Percentiles rank a stretch among this genome's conserved stretches.
Evolutionary conservation across 2,113 vertebrate species (phyloP).

Genomic region (Todiramphus saurophagus): DNA sequence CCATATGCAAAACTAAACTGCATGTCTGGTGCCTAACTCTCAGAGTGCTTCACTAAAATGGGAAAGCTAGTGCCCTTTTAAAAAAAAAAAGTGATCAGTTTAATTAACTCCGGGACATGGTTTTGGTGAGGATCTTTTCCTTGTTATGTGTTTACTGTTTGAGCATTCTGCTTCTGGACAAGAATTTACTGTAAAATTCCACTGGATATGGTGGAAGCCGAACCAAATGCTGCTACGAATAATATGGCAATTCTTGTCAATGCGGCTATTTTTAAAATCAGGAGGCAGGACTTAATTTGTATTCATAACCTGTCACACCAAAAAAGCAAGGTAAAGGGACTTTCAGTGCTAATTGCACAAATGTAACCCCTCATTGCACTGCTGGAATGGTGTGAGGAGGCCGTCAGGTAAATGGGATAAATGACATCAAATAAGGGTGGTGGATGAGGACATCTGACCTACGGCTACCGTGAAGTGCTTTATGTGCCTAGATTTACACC

Average conservation of each 20-base stretch:
- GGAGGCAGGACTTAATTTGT: not conserved
- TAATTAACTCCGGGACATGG: slow-evolving; percentile 8
- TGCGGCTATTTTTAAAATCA: not conserved
- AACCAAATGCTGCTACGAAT: not conserved
- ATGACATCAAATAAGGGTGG: not conserved
- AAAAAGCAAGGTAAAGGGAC: not conserved
- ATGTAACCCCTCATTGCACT: not conserved
- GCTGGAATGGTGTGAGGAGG: not conserved
- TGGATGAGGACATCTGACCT: not conserved
- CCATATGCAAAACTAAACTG: slow-evolving; percentile 57
- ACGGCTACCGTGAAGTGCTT: not conserved
- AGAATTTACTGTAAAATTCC: slow-evolving; percentile 20
- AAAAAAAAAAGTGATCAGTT: slow-evolving; percentile 42
- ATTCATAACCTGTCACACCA: not conserved
- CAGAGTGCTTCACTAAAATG: not conserved
- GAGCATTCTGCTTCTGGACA: slow-evolving; percentile 16
- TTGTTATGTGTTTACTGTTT: not conserved
- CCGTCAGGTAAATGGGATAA: not conserved
- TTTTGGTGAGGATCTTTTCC: not conserved
- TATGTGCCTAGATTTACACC: not conserved
- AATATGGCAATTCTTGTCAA: slow-evolving; percentile 17
- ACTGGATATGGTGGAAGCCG: not conserved
- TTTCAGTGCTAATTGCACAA: not conserved
- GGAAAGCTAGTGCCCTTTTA: not conserved
- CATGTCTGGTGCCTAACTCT: slow-evolving; percentile 22